A percentile compares a stretch with the other conserved stretches of the same genome.
Conservation (phyloP, 1,140 invertebrate species). For the Pogonomyrmex californicus region DNA sequence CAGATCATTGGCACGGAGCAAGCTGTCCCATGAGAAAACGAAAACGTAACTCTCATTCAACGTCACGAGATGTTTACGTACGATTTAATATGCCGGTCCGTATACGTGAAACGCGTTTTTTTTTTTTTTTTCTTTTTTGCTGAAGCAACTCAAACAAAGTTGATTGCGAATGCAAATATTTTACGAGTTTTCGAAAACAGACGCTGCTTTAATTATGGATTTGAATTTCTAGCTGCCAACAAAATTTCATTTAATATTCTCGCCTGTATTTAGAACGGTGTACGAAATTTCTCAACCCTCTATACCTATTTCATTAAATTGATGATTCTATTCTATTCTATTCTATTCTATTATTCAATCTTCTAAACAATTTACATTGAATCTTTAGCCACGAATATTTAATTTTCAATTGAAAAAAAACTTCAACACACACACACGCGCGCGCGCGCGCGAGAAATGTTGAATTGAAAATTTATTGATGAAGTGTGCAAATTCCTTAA, state of each 20-base stretch:
- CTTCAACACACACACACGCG: background rate
- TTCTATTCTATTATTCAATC: background rate
- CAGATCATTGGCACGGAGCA: slow-evolving; percentile 45
- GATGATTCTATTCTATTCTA: background rate
- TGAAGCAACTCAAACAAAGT: background rate
- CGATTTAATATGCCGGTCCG: slow-evolving; percentile 26
- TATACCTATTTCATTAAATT: background rate
- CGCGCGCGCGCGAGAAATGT: background rate
- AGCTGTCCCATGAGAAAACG: background rate
- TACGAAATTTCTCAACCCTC: background rate
- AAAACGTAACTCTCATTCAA: background rate
- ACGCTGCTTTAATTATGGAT: slow-evolving; percentile 16
- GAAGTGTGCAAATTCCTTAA: slow-evolving; percentile 45
- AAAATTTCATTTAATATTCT: slow-evolving; percentile 27
- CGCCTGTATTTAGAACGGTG: background rate
- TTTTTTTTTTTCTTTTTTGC: background rate
- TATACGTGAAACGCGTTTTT: background rate
- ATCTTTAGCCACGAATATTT: background rate
- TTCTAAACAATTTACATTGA: background rate
- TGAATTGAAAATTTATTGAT: slow-evolving; percentile 24
- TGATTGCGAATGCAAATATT: slow-evolving; percentile 28
- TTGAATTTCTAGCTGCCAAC: slow-evolving; percentile 15
- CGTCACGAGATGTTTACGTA: slow-evolving; percentile 29
- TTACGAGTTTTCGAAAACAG: slow-evolving; percentile 40
- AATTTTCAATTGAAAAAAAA: slow-evolving; percentile 1